phyloP scores from a whole-genome alignment of 2,888 invertebrate genomes.

The Gasteruption jaculator region DNA sequence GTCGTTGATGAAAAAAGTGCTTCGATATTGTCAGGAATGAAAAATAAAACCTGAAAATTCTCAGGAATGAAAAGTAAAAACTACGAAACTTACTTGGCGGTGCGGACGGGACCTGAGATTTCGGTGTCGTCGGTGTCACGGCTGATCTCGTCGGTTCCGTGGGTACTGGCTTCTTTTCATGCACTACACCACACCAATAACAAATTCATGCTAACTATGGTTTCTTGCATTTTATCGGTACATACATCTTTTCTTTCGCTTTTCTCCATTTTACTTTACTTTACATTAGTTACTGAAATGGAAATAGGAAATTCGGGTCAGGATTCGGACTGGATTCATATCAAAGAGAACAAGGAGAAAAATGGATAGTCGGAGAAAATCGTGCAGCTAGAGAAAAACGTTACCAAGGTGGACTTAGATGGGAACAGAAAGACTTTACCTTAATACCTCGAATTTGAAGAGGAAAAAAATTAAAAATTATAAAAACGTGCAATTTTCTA shows the following conservation, averaged over 20 bases:
- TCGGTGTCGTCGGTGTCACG: conserved; percentile 36
- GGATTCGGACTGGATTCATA: background rate
- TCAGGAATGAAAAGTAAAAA: too few species aligned
- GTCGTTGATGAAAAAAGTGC: too few species aligned
- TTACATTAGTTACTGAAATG: conserved; percentile 8
- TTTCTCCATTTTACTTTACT: conserved; percentile 14
- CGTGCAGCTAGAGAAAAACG: too few species aligned
- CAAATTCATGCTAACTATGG: conserved; percentile 31
- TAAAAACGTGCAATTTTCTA: too few species aligned
- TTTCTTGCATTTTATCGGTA: too few species aligned
- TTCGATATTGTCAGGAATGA: too few species aligned
- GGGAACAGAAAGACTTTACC: too few species aligned
- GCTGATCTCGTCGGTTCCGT: conserved; percentile 34
- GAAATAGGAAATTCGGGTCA: background rate
- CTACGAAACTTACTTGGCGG: conserved; percentile 42
- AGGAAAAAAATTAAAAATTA: too few species aligned
- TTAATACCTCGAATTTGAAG: too few species aligned
- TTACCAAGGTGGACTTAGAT: too few species aligned
- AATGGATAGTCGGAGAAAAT: conserved; percentile 4
- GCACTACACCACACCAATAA: conserved; percentile 45
- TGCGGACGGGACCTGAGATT: conserved; percentile 35
- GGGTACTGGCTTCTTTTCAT: conserved; percentile 42
- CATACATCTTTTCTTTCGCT: conserved; percentile 2
- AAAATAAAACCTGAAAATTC: too few species aligned
- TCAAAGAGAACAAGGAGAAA: background rate